Evolutionary conservation across 2,113 vertebrate genomes (phyloP).

Genomic region (Salvelinus alpinus): DNA sequence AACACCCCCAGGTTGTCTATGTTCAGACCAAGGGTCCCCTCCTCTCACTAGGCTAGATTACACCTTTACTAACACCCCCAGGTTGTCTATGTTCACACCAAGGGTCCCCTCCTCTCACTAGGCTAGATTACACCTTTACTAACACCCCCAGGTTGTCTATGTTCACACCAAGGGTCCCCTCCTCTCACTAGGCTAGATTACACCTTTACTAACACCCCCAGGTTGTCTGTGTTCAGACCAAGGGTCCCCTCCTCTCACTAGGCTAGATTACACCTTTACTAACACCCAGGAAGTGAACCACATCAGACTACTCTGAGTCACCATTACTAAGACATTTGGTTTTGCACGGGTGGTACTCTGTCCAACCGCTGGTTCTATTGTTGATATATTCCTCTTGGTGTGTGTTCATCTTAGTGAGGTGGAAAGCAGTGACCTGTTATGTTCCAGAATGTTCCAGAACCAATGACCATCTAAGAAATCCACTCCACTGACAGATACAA

Average conservation of each 20-base stretch:
- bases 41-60: neutral
- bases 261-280: neutral
- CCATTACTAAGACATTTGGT: too few species aligned
- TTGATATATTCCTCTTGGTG: too few species aligned
- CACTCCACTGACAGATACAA: too few species aligned
- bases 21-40: conserved; percentile 42
- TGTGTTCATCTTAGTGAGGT: too few species aligned
- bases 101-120: conserved; percentile 2
- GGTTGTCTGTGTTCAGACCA: conserved; percentile 52
- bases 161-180: conserved; percentile 42
- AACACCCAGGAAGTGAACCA: too few species aligned
- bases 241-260: conserved; percentile 2
- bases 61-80: too few species aligned
- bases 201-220: too few species aligned
- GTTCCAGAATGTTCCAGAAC: conserved; percentile 44
- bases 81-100: conserved; percentile 52
- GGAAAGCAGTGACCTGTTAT: too few species aligned
- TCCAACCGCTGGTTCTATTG: too few species aligned
- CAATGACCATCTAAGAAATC: too few species aligned
- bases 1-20: conserved; percentile 32
- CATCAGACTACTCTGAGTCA: too few species aligned
- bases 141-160: conserved; percentile 32
- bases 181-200: neutral
- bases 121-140: neutral
- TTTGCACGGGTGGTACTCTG: too few species aligned